A percentile compares a stretch with the other conserved stretches of the same genome.
Evolutionary conservation across 2,113 vertebrate genomes (phyloP).

Genomic region (Stegostoma tigrinum): DNA sequence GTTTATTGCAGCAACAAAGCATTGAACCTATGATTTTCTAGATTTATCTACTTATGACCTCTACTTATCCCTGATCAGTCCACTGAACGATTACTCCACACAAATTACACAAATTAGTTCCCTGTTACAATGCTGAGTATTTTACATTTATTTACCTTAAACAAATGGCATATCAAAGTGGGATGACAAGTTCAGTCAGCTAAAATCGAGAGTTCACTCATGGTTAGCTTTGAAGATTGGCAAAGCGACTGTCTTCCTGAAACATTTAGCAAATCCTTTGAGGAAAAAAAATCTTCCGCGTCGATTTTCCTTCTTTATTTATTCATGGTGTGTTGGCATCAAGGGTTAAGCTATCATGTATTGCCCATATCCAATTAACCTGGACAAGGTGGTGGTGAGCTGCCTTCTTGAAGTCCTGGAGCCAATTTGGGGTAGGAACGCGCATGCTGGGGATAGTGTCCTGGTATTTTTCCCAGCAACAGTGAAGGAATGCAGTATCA

Average conservation of each 20-base stretch:
- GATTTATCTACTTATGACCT: neutral
- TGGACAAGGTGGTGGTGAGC: too few species aligned
- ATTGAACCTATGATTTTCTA: neutral
- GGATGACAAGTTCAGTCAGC: neutral
- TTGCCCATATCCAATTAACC: too few species aligned
- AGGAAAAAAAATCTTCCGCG: neutral
- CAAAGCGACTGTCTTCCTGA: neutral
- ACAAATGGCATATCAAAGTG: neutral
- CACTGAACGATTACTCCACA: neutral
- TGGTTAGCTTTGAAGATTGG: neutral
- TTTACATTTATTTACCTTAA: neutral
- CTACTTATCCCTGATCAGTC: neutral
- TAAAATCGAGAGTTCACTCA: neutral
- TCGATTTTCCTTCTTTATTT: too few species aligned
- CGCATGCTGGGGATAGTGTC: too few species aligned
- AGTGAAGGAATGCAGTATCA: too few species aligned
- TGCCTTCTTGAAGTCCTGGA: too few species aligned
- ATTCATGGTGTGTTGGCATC: too few species aligned
- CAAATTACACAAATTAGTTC: neutral
- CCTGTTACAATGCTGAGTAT: neutral
- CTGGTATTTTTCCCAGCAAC: too few species aligned
- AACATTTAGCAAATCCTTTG: neutral
- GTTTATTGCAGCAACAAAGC: neutral
- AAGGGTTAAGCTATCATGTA: too few species aligned
- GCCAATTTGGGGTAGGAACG: too few species aligned